Evolutionary conservation across 2,113 vertebrate species (phyloP).

Genomic region (Turdus rufiventris): DNA sequence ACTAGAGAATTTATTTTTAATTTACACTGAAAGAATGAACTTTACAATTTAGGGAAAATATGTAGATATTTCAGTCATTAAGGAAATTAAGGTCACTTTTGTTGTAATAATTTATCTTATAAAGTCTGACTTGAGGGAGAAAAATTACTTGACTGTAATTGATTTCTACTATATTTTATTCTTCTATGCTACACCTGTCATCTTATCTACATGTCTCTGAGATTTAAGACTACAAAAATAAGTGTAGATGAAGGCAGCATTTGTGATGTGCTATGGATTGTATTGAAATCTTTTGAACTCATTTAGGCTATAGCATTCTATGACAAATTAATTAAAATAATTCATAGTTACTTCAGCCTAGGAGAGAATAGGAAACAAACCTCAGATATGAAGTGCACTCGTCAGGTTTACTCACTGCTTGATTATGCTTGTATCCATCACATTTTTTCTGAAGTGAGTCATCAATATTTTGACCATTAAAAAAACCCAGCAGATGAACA

Average conservation of each 20-base stretch:
- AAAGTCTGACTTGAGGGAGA: constrained; percentile 60
- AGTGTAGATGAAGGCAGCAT: constrained; percentile 39
- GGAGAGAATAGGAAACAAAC: neutral
- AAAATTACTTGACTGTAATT: constrained; percentile 67
- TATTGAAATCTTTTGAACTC: constrained; percentile 68
- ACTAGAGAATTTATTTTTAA: constrained; percentile 65
- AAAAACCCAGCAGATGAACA: neutral
- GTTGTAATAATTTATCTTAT: constrained; percentile 64
- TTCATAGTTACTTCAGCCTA: constrained; percentile 54
- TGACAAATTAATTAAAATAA: constrained; percentile 75
- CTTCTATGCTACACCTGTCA: constrained; percentile 63
- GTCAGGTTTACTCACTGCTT: constrained; percentile 16
- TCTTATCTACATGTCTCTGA: constrained; percentile 56
- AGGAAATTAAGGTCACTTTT: constrained; percentile 58
- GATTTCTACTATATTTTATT: constrained; percentile 66
- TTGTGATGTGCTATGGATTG: constrained; percentile 56
- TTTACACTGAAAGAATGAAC: constrained; percentile 52
- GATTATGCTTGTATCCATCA: constrained; percentile 14
- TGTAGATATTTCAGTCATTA: constrained; percentile 63
- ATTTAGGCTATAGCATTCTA: constrained; percentile 66
- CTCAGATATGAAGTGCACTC: constrained; percentile 41
- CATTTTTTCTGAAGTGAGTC: constrained; percentile 17
- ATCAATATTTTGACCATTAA: constrained; percentile 1
- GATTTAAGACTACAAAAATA: constrained; percentile 57
- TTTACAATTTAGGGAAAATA: constrained; percentile 49